A percentile compares a stretch with the other conserved stretches of the same genome.
Conservation (phyloP, 1,140 invertebrate species). For the Apis cerana region DNA sequence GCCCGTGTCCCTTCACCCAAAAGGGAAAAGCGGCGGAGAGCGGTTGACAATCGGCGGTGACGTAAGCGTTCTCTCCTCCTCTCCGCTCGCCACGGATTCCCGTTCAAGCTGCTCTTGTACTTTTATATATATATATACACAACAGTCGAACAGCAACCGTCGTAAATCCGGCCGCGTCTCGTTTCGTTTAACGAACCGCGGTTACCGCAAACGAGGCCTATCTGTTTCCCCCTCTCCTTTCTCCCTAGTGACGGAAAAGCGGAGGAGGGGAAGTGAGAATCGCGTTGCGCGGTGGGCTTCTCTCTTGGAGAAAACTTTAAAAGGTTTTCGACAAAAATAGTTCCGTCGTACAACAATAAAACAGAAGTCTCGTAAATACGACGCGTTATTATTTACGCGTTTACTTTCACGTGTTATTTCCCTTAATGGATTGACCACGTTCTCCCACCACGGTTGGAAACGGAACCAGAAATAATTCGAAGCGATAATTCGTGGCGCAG, state of each 20-base stretch:
- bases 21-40: conserved; percentile 53
- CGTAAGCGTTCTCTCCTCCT: conserved; percentile 47
- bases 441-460: neutral
- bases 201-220: conserved; percentile 35
- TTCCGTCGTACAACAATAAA: too few relatives aligned
- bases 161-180: conserved; percentile 35
- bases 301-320: too few relatives aligned
- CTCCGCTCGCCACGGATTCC: conserved; percentile 35
- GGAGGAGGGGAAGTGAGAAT: neutral
- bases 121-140: neutral
- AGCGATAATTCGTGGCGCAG: conserved; percentile 34
- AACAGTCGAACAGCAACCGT: neutral
- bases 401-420: too few relatives aligned
- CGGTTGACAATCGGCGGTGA: conserved; percentile 66
- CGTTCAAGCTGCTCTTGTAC: conserved; percentile 21
- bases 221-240: neutral
- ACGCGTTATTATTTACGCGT: too few relatives aligned
- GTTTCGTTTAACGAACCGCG: conserved; percentile 45
- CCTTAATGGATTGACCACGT: neutral
- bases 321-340: too few relatives aligned
- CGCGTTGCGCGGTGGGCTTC: neutral
- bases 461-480: conserved; percentile 2
- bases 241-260: neutral
- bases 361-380: too few relatives aligned
- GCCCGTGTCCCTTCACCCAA: conserved; percentile 9